These are phyloP conservation scores for Leptinotarsa undecemlineata DNA, from an alignment of 1,140 invertebrate species.

Conservation along the genomic window DNA sequence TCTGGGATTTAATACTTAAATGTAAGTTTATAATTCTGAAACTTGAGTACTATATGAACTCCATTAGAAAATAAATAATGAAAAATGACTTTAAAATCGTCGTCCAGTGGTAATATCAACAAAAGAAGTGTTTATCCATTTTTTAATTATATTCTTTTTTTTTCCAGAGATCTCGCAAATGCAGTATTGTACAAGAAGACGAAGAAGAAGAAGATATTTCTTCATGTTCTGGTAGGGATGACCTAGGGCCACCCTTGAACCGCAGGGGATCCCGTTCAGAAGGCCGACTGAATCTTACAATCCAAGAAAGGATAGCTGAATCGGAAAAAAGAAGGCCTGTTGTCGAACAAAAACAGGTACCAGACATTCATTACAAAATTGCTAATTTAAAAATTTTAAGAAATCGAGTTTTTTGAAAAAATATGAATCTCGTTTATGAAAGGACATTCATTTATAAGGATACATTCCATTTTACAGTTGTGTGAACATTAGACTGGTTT, in stretches of 20 bases:
- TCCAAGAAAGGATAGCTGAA: conserved; percentile 58
- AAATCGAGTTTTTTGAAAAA: background rate
- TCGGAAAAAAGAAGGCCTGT: conserved; percentile 48
- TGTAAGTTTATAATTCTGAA: too few relatives aligned
- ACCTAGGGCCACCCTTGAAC: conserved; percentile 57
- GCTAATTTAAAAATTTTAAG: too few relatives aligned
- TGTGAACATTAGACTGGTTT: too few relatives aligned
- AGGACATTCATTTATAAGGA: background rate
- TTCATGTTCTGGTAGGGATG: conserved; percentile 60
- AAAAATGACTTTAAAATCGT: too few relatives aligned
- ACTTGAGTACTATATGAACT: too few relatives aligned
- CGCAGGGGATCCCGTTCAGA: conserved; percentile 66
- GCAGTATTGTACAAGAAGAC: conserved; percentile 86
- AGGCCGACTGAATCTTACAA: conserved; percentile 63
- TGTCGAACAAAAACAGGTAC: conserved; percentile 28
- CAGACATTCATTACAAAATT: conserved; percentile 2
- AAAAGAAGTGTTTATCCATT: background rate
- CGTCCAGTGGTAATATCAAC: background rate
- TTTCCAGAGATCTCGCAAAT: conserved; percentile 72
- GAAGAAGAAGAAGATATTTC: conserved; percentile 74
- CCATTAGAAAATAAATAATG: too few relatives aligned
- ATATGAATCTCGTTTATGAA: background rate
- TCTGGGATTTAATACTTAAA: too few relatives aligned
- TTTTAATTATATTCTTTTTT: background rate
- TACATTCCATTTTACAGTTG: background rate